A percentile compares a stretch with the other conserved stretches of the same genome.
Conservation (phyloP, 2,113 vertebrate species). For the Callorhinus ursinus region DNA sequence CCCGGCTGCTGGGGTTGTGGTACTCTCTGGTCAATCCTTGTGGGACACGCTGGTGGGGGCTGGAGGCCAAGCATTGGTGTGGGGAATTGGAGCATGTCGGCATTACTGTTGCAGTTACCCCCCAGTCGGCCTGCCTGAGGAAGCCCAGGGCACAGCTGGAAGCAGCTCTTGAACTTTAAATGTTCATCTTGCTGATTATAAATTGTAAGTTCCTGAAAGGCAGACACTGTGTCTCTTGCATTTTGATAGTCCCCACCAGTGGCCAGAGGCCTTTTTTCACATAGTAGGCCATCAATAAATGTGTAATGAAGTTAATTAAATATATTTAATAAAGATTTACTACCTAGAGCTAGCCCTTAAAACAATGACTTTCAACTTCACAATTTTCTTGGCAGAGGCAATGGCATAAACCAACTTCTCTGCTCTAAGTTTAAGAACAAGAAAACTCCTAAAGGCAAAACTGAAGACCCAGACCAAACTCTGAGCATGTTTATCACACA, state of each 20-base stretch:
- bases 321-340: background rate
- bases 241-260: background rate
- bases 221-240: background rate
- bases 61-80: background rate
- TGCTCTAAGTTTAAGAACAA: background rate
- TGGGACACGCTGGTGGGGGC: fast-evolving
- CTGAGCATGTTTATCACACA: background rate
- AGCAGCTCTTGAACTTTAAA: background rate
- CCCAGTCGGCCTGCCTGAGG: background rate
- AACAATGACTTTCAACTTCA: background rate
- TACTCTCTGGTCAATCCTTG: background rate
- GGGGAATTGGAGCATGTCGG: background rate
- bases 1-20: background rate
- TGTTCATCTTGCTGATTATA: background rate
- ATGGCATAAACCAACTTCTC: background rate
- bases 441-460: background rate
- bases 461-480: background rate
- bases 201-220: background rate
- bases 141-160: background rate
- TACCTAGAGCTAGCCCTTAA: background rate
- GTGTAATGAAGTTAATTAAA: background rate
- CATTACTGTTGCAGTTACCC: background rate
- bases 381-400: background rate
- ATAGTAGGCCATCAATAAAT: background rate
- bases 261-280: background rate